Evolutionary conservation across 2,113 vertebrate species (phyloP), one percentile per base, ranked within the genome.

Genomic region (Rhea americana): DNA sequence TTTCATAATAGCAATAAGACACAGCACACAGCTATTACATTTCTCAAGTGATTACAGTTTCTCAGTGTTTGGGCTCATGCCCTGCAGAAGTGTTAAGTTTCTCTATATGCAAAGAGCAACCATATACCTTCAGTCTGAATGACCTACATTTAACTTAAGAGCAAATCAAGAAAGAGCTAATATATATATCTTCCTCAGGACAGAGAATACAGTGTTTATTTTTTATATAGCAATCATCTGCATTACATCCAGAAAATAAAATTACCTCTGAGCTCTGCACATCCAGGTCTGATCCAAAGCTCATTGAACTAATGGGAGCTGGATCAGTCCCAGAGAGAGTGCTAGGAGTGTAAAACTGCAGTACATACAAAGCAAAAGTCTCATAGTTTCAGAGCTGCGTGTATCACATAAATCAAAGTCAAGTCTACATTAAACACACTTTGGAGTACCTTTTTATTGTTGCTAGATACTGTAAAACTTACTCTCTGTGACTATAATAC

Each of bases 41-140:
- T 97, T 95, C 96, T 97, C 92, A 90, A 88, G 82, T 95, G 95
- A 95, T 95, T 96, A 93, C 80, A 87, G 89, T 96, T 94, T 93
- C 91, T 95, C 78, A 89, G 84, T 93, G 68, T 94, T 95, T 94
- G 92, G 96, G 96, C 91, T 97, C 83, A 86, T 28, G 47, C 94
- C 91, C 89, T 89, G 89, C 35, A 90, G 81, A 95, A 90, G 93
- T 94, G 91, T 95, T 94, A 89, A 79, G 74, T 95, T 97, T 97
- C 94, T 72, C 81, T 75, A 59, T 84, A n/a, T 22, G 0, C 90
- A 89, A 93, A 82, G 70, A 96, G 92, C 93, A 94, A 77, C 71
- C 58, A 48, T 87, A 82, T 94, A 93, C 85, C 75, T 91, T 94
- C 41, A 21, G 81, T 66, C 81, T 91, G 89, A 89, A 88, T 93